Percentiles rank a stretch among this genome's conserved stretches.
phyloP scores from a whole-genome alignment of 2,113 vertebrate genomes.

The Aramus guarauna region DNA sequence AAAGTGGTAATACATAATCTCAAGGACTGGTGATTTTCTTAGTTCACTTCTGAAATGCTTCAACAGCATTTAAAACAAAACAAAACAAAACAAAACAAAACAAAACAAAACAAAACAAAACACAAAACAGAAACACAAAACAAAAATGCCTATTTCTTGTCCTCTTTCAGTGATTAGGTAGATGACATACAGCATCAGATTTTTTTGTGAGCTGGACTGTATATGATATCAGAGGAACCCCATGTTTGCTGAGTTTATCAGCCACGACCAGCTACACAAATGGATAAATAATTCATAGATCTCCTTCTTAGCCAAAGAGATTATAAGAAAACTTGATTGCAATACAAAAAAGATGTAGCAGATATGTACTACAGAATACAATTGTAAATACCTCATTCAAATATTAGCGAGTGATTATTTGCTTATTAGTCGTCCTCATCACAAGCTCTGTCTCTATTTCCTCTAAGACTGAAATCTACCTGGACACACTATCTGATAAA shows the following conservation, averaged over 20 bases:
- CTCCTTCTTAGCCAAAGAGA: neutral
- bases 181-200: neutral
- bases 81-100: too few relatives aligned
- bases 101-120: too few relatives aligned
- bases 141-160: neutral
- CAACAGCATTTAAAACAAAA: neutral
- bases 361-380: neutral
- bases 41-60: neutral
- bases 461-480: neutral
- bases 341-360: neutral
- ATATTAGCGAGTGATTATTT: neutral
- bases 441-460: neutral
- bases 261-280: neutral
- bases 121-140: too few relatives aligned
- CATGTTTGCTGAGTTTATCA: neutral
- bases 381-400: neutral
- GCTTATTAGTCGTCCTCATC: neutral
- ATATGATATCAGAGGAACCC: neutral
- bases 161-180: neutral
- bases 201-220: neutral
- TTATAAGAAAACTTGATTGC: neutral
- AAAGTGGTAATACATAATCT: neutral
- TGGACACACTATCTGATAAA: neutral
- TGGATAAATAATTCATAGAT: neutral
- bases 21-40: neutral